A percentile compares a stretch with the other conserved stretches of the same genome.
These are phyloP conservation scores for Arctocebus calabarensis DNA, from an alignment of 2,797 vertebrate genomes.

Conservation along the genomic window DNA sequence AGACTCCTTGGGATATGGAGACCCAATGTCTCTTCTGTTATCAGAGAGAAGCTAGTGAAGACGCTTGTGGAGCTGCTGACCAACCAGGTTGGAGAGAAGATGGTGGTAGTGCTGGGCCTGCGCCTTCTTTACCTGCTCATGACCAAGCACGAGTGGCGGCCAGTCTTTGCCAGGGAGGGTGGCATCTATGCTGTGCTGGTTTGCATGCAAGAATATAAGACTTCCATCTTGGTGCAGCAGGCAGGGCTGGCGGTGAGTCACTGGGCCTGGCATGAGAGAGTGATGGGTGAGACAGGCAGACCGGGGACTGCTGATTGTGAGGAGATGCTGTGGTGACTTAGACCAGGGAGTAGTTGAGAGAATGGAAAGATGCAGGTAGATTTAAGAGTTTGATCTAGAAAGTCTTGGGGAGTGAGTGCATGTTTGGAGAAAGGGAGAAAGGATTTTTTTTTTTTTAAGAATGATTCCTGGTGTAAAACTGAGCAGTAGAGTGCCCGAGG, in stretches of 20 bases:
- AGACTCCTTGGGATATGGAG: background rate
- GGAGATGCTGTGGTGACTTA: background rate
- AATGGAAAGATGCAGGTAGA: background rate
- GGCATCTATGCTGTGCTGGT: conserved; percentile 94
- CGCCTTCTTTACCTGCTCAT: conserved; percentile 92
- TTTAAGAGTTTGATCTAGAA: background rate
- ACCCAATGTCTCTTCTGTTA: background rate
- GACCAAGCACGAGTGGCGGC: conserved; percentile 92
- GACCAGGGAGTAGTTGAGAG: background rate
- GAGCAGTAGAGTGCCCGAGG: background rate
- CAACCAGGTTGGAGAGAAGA: conserved; percentile 89
- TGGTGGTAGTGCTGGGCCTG: conserved; percentile 87
- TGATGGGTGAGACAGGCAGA: background rate
- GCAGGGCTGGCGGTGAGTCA: conserved; percentile 92
- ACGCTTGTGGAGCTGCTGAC: conserved; percentile 92
- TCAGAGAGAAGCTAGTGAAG: conserved; percentile 94
- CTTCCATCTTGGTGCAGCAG: conserved; percentile 91
- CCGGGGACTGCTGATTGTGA: background rate
- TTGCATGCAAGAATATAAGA: conserved; percentile 93
- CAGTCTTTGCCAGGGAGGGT: conserved; percentile 94
- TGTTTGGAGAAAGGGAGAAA: background rate
- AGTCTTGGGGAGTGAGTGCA: background rate
- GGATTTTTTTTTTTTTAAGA: background rate
- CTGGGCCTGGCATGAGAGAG: background rate
- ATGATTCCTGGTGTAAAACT: background rate